Evolutionary conservation across 2,113 vertebrate genomes (phyloP).

Genomic region (Phyllostomus hastatus): DNA sequence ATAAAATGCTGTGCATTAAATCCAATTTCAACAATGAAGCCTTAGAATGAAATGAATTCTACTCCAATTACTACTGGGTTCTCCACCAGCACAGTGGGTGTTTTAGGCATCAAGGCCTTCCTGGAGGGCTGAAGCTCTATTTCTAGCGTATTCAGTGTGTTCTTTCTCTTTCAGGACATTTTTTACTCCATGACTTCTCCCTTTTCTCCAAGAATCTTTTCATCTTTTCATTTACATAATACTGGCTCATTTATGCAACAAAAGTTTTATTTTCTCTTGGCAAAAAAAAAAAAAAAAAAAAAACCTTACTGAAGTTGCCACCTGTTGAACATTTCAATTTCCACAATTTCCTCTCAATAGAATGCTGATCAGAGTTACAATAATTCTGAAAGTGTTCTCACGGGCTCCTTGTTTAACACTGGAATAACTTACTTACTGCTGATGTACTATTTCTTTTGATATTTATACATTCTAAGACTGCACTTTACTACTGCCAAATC

Average conservation of each 20-base stretch:
- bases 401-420: constrained; percentile 42
- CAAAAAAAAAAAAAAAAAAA: neutral
- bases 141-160: neutral
- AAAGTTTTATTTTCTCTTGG: constrained; percentile 12
- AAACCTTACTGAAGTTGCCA: neutral
- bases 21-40: neutral
- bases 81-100: neutral
- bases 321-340: constrained; percentile 60
- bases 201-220: constrained; percentile 26
- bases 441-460: constrained; percentile 49
- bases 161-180: constrained; percentile 5
- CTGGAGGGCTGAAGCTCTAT: neutral
- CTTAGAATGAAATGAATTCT: constrained; percentile 19
- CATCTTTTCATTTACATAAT: neutral
- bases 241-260: constrained; percentile 31
- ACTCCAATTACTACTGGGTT: neutral
- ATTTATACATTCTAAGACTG: constrained; percentile 24
- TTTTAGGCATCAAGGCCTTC: neutral
- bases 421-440: constrained; percentile 46
- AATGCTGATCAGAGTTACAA: constrained; percentile 54
- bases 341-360: constrained; percentile 61
- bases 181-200: neutral
- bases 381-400: constrained; percentile 36
- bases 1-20: neutral
- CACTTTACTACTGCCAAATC: constrained; percentile 56